These are phyloP conservation scores for Lepilemur ruficaudatus DNA, from an alignment of 2,797 vertebrate genomes.

Conservation along the genomic window DNA sequence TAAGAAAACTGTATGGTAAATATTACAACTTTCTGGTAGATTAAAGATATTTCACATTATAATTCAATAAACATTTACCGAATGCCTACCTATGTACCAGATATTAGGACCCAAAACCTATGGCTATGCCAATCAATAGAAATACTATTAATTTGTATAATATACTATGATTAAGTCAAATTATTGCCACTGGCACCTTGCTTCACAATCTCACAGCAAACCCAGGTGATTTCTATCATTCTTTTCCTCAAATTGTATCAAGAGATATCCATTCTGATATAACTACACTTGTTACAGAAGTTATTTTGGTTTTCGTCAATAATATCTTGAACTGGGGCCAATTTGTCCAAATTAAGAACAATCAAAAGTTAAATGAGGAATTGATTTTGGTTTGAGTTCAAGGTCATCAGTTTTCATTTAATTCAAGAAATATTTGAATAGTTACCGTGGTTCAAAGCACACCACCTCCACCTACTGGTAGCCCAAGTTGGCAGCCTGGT, in stretches of 20 bases:
- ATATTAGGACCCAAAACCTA: not conserved
- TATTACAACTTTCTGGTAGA: not conserved
- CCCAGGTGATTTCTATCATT: not conserved
- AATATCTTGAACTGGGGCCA: not conserved
- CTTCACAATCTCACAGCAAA: not conserved
- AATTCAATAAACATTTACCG: constrained; percentile 12
- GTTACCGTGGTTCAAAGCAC: not conserved
- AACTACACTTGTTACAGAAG: not conserved
- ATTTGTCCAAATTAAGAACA: constrained; percentile 28
- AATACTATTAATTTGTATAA: constrained; percentile 10
- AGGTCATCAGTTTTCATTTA: constrained; percentile 28
- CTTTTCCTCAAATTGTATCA: not conserved
- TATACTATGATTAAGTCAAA: constrained; percentile 7
- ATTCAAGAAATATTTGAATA: constrained; percentile 16
- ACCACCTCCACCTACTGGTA: not conserved
- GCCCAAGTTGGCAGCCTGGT: not conserved
- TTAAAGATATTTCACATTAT: constrained; percentile 12
- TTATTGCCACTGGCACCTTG: constrained; percentile 12
- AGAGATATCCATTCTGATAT: not conserved
- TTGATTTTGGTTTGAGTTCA: not conserved
- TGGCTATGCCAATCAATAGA: not conserved
- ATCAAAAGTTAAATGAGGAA: constrained; percentile 24
- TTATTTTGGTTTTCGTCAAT: constrained; percentile 23
- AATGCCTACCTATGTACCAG: not conserved
- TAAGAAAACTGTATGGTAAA: not conserved